phyloP scores from a whole-genome alignment of 2,113 vertebrate species.

The Nothocercus nigrocapillus region DNA sequence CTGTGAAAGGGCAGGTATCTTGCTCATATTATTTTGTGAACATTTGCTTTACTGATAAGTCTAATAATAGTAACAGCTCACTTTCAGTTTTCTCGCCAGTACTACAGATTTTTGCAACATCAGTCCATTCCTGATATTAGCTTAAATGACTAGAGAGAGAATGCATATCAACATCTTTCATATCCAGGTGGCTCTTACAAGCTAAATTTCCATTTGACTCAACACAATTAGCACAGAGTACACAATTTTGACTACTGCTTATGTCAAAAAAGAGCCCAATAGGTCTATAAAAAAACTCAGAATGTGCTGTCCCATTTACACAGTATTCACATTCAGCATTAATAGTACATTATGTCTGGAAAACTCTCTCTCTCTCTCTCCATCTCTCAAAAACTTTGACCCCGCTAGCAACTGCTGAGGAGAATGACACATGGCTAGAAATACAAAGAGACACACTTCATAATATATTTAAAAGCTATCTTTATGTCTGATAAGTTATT shows the following conservation, averaged over 20 bases:
- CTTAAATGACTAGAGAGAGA: neutral
- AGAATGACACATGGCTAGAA: neutral
- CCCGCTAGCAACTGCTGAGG: neutral
- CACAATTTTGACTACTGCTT: neutral
- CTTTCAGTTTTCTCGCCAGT: neutral
- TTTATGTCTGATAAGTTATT: conserved; percentile 33
- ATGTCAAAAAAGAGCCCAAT: neutral
- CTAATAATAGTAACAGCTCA: neutral
- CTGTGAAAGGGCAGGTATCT: neutral
- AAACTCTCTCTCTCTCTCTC: neutral
- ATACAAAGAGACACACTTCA: neutral
- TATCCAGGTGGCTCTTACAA: neutral
- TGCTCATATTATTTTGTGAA: neutral
- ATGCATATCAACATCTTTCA: neutral
- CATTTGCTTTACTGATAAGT: neutral
- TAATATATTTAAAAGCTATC: conserved; percentile 3
- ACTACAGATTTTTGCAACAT: neutral
- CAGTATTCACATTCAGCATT: neutral
- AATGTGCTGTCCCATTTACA: neutral
- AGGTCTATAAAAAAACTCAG: neutral
- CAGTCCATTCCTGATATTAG: neutral
- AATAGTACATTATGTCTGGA: neutral
- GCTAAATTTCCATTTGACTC: neutral
- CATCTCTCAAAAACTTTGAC: neutral
- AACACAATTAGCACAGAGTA: neutral